Evolutionary conservation across 2,888 invertebrate species (phyloP).

Genomic region (Pachycephus smyrnensis): DNA sequence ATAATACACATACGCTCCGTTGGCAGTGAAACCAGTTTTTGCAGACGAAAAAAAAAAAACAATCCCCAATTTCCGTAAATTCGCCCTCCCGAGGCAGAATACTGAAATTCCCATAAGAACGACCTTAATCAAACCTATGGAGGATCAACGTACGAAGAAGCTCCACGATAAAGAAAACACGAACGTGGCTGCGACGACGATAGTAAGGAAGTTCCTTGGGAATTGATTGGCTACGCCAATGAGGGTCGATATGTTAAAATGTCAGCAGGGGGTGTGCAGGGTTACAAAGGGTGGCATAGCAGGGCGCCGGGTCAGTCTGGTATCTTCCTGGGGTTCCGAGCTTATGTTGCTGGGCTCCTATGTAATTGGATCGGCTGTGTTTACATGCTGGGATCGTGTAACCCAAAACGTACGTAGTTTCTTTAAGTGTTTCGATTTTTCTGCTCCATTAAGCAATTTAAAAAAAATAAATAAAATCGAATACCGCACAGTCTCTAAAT

Average conservation of each 20-base stretch:
- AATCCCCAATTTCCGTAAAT: not conserved
- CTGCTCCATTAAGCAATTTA: not conserved
- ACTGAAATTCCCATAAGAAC: not conserved
- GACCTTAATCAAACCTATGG: not conserved
- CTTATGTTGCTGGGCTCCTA: slow-evolving; percentile 1
- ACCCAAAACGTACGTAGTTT: not conserved
- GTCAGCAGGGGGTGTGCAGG: slow-evolving; percentile 9
- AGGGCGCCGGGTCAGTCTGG: not conserved
- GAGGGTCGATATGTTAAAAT: slow-evolving; percentile 12
- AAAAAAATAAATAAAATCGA: not conserved
- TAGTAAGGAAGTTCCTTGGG: not conserved
- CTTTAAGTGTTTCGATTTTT: not conserved
- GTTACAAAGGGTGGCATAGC: slow-evolving; percentile 2
- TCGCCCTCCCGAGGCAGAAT: not conserved
- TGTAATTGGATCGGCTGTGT: slow-evolving; percentile 34
- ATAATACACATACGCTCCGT: not conserved
- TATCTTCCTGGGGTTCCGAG: slow-evolving; percentile 7
- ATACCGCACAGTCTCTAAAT: not conserved
- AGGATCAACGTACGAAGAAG: not conserved
- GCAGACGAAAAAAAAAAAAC: not conserved
- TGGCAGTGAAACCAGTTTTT: not conserved
- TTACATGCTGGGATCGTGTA: slow-evolving; percentile 24
- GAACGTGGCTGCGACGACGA: not conserved
- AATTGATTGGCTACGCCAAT: not conserved
- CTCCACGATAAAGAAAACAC: not conserved